Evolutionary conservation across 2,888 invertebrate species (phyloP), one percentile per base, ranked within the genome.

Genomic region (Oxystoma pomonae): DNA sequence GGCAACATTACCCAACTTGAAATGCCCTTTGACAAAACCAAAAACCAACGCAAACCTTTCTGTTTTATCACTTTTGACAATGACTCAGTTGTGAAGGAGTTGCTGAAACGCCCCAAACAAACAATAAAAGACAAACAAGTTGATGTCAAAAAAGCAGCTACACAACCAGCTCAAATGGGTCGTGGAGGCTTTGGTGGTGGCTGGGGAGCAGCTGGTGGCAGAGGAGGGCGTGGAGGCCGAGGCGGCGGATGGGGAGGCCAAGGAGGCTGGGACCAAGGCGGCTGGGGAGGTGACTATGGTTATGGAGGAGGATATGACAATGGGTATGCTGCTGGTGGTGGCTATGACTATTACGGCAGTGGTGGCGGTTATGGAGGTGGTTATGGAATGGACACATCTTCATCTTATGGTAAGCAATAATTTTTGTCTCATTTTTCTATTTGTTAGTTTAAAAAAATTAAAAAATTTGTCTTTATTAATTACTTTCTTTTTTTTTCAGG

Each of bases 11-110:
- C 63, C 22, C 66, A 66, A 65, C 66, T 68, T 17, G 68, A 68
- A 51, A 68, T 68, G 68, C 68, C 68, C 57, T 68, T 67, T 59
- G 68, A 68, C 62, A 68, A 68, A 53, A 68, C 66, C 18, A 68
- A 68, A 59, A 68, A 68, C 50, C 68, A 68, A 58, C 49, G 68
- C 35, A 68, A 68, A 58, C 66, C 64, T 1, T 68, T 68, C 59
- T 68, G 68, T 57, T 68, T 68, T 57, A 68, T 68, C 52, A 68
- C 68, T 9, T 68, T 68, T 52, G 68, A 68, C 52, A 66, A 63
- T 53, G 66, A 68, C 60, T 55, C 61, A 59, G 60, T 68, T 52
- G 68, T 68, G 16, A 66, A 50, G 57, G 65, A 67, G 18, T 50
- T 68, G 50, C 59, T 68, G 21, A 68, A 68, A 57, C 66, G 64